Percentiles rank a stretch among this genome's conserved stretches.
Conservation (phyloP, 1,140 invertebrate species). For the Phymastichus coffea region DNA sequence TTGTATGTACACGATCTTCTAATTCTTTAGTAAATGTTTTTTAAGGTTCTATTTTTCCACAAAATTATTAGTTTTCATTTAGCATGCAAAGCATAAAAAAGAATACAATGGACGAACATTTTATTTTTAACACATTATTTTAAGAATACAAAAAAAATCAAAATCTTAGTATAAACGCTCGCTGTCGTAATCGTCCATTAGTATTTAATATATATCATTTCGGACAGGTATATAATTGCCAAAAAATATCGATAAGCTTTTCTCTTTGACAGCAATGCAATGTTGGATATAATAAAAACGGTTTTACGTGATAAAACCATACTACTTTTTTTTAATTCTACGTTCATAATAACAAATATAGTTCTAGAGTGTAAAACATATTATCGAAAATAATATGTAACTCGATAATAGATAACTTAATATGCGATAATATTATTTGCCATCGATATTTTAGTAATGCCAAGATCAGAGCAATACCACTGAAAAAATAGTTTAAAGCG, state of each 20-base stretch:
- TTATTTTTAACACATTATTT: constrained; percentile 18
- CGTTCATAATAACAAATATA: neutral
- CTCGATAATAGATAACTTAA: neutral
- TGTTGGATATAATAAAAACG: too few species aligned
- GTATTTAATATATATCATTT: constrained; percentile 22
- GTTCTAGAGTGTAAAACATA: neutral
- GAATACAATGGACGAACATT: constrained; percentile 31
- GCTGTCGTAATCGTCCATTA: constrained; percentile 24
- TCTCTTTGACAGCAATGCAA: neutral
- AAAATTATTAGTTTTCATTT: too few species aligned
- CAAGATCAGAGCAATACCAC: neutral
- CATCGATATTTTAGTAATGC: constrained; percentile 13
- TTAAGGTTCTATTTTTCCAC: too few species aligned
- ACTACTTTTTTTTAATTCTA: neutral
- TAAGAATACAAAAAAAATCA: constrained; percentile 3
- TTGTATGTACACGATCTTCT: too few species aligned
- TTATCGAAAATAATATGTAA: neutral
- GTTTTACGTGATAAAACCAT: neutral
- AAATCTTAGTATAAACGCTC: constrained; percentile 22
- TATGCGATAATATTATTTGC: neutral
- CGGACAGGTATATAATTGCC: neutral
- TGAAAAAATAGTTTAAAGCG: neutral
- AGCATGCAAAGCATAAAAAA: too few species aligned
- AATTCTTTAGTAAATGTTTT: too few species aligned
- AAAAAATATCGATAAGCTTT: constrained; percentile 12